phyloP scores from a whole-genome alignment of 1,140 invertebrate species.

The Glossosoma conforme region DNA sequence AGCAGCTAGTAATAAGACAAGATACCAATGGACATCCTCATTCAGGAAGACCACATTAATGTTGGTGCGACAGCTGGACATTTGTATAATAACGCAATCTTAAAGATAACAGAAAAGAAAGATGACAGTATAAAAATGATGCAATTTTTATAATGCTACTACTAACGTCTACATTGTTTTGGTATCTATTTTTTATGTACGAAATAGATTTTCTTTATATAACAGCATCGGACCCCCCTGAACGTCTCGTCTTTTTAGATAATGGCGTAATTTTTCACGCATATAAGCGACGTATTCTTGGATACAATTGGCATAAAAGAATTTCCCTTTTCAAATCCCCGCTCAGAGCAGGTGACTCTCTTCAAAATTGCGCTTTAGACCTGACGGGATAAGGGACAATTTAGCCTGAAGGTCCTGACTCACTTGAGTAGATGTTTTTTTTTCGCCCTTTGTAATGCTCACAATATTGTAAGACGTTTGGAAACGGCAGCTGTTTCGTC shows the following conservation, averaged over 20 bases:
- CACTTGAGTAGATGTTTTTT: background rate
- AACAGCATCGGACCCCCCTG: slow-evolving; percentile 14
- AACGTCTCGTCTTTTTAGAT: slow-evolving; percentile 7
- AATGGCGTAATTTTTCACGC: slow-evolving; percentile 15
- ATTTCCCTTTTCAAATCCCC: slow-evolving; percentile 11
- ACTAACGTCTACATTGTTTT: too few species aligned
- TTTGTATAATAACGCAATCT: too few species aligned
- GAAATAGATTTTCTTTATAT: too few species aligned
- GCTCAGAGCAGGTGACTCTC: background rate
- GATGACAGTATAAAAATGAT: too few species aligned
- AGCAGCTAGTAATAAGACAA: too few species aligned
- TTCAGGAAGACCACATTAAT: too few species aligned
- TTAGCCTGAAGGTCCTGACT: background rate
- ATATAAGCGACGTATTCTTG: slow-evolving; percentile 10
- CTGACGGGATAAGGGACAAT: background rate
- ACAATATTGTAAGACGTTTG: slow-evolving; percentile 7
- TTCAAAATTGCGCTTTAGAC: background rate
- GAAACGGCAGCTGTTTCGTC: slow-evolving; percentile 21
- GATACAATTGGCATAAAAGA: slow-evolving; percentile 18
- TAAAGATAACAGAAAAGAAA: too few species aligned
- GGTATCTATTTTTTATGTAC: too few species aligned
- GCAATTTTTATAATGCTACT: too few species aligned
- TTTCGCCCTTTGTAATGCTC: background rate
- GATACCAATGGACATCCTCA: too few species aligned
- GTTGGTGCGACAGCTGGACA: too few species aligned